Percentiles rank a stretch among this genome's conserved stretches.
Evolutionary conservation across 2,888 invertebrate species (phyloP).

Genomic region (Eilema sororculum): DNA sequence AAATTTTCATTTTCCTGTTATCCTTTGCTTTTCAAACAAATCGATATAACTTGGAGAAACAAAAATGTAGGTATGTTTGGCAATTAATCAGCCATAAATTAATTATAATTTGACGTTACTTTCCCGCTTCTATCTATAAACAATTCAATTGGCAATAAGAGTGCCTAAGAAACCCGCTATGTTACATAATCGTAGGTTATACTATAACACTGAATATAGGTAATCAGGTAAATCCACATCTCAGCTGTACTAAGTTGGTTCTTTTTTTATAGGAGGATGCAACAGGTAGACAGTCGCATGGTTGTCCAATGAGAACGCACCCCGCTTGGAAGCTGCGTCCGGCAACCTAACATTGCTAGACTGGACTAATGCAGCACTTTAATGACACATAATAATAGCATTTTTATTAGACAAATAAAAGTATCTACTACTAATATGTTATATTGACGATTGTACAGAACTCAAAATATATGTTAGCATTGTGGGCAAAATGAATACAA

Average conservation of each 20-base stretch:
- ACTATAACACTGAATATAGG: constrained; percentile 41
- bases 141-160: not conserved
- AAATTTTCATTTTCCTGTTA: too few relatives aligned
- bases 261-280: constrained; percentile 43
- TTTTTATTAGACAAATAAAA: constrained; percentile 36
- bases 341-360: constrained; percentile 28
- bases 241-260: constrained; percentile 43
- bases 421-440: constrained; percentile 7
- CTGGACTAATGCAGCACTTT: constrained; percentile 33
- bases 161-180: not conserved
- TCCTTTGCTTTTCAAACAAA: too few relatives aligned
- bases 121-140: not conserved
- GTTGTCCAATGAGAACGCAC: constrained; percentile 63
- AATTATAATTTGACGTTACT: not conserved
- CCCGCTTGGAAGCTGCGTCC: constrained; percentile 33
- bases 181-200: constrained; percentile 37
- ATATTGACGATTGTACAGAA: constrained; percentile 6
- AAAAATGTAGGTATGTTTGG: too few relatives aligned
- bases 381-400: constrained; percentile 45
- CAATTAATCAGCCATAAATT: too few relatives aligned
- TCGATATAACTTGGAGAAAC: too few relatives aligned
- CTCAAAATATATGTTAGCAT: constrained; percentile 12
- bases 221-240: constrained; percentile 48
- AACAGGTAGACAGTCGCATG: constrained; percentile 68
- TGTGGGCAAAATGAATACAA: constrained; percentile 13